A percentile compares a stretch with the other conserved stretches of the same genome.
Evolutionary conservation across 2,113 vertebrate genomes (phyloP).

Genomic region (Charina bottae): DNA sequence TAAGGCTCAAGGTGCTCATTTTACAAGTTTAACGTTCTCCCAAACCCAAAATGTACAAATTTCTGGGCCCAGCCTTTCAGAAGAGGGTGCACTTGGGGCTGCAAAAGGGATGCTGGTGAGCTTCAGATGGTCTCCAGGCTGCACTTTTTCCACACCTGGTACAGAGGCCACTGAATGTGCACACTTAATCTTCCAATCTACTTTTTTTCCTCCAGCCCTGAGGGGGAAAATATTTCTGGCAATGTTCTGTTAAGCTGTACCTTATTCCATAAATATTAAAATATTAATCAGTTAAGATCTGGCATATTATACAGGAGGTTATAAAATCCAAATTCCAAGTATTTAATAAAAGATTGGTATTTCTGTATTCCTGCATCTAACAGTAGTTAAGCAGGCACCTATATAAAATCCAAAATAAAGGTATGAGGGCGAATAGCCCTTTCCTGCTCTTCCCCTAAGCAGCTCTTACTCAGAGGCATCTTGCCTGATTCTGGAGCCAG

Average conservation of each 20-base stretch:
- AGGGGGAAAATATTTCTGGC: not conserved
- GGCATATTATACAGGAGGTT: not conserved
- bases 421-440: not conserved
- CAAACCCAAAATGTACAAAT: not conserved
- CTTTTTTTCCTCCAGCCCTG: not conserved
- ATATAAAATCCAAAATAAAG: not conserved
- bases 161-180: not conserved
- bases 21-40: not conserved
- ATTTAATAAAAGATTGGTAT: not conserved
- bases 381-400: not conserved
- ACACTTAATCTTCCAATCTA: not conserved
- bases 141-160: not conserved
- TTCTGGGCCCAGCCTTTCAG: not conserved
- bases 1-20: not conserved
- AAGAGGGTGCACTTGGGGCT: not conserved
- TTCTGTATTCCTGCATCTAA: not conserved
- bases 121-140: not conserved
- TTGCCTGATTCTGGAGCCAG: not conserved
- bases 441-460: not conserved
- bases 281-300: not conserved
- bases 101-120: not conserved
- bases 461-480: not conserved
- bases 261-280: not conserved
- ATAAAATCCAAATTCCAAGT: not conserved
- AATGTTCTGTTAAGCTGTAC: not conserved